Conservation (phyloP, 2,113 vertebrate species). For the Tricholaema leucomelas region DNA sequence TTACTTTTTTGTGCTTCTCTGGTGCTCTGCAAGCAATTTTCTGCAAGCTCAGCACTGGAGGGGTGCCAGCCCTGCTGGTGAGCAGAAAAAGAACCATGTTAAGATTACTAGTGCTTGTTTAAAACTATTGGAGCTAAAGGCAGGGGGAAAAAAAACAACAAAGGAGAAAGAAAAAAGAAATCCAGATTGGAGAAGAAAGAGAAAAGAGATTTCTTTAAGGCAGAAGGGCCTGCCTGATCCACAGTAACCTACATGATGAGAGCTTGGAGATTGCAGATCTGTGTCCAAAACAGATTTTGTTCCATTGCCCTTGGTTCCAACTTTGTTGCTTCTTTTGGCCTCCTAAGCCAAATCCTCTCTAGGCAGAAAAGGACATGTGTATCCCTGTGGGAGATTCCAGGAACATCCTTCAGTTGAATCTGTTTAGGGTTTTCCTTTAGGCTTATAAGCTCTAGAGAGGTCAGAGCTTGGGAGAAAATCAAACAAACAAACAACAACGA, state of each 20-base stretch:
- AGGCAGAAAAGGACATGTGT: conserved; percentile 16
- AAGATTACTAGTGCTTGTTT: neutral
- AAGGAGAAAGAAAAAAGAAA: neutral
- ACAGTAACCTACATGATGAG: neutral
- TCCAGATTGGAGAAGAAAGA: neutral
- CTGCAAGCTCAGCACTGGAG: neutral
- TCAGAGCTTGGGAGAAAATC: neutral
- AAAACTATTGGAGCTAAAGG: neutral
- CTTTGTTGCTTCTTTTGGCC: conserved; percentile 6
- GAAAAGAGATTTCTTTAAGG: neutral
- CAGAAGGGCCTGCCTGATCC: neutral
- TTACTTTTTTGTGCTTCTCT: neutral
- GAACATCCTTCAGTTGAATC: neutral
- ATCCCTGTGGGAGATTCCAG: conserved; percentile 16
- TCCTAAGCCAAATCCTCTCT: neutral
- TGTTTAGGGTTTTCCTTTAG: neutral
- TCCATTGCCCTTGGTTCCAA: neutral
- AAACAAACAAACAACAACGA: neutral
- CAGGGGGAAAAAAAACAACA: neutral
- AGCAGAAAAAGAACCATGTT: neutral
- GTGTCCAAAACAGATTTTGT: neutral
- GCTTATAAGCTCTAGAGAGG: neutral
- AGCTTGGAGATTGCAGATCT: neutral
- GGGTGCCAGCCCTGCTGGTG: neutral
- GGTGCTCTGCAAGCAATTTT: neutral